These are phyloP conservation scores for Epicauta chinensis DNA, from an alignment of 1,140 invertebrate genomes.

Conservation along the genomic window DNA sequence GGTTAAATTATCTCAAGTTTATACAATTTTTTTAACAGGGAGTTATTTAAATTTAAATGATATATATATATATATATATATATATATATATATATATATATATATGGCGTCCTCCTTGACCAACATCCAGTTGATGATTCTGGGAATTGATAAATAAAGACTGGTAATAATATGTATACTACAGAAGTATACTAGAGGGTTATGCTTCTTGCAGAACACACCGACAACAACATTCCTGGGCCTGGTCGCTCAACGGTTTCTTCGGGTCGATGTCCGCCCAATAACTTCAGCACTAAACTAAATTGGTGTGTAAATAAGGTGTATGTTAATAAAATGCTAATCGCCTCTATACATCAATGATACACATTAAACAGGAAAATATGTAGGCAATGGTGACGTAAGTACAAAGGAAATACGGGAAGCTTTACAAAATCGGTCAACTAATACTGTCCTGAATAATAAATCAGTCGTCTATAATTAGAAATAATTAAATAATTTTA, in stretches of 20 bases:
- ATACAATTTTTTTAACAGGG: background rate
- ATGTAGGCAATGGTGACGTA: slow-evolving; percentile 24
- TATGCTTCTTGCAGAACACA: slow-evolving; percentile 17
- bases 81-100: background rate
- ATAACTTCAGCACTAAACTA: slow-evolving; percentile 19
- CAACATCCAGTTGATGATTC: slow-evolving; percentile 10
- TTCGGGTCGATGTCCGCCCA: slow-evolving; percentile 35
- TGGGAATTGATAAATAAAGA: slow-evolving; percentile 10
- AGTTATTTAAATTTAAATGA: background rate
- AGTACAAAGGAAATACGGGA: slow-evolving; percentile 1
- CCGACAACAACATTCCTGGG: slow-evolving; percentile 25
- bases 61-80: too few relatives aligned
- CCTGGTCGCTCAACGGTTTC: slow-evolving; percentile 33
- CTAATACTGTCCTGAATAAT: slow-evolving; percentile 2
- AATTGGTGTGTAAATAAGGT: slow-evolving; percentile 26
- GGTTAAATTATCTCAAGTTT: too few relatives aligned
- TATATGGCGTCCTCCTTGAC: slow-evolving; percentile 8
- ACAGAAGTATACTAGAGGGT: background rate
- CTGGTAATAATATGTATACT: background rate
- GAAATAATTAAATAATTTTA: slow-evolving; percentile 2
- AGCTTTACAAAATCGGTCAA: background rate
- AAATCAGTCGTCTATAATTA: background rate
- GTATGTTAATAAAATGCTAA: slow-evolving; percentile 26
- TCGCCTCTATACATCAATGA: too few relatives aligned
- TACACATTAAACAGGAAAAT: slow-evolving; percentile 14